phyloP scores from a whole-genome alignment of 30 jellyfish, hydroid and myxozoan genomes.

The Pseudorhiza aurosa region DNA sequence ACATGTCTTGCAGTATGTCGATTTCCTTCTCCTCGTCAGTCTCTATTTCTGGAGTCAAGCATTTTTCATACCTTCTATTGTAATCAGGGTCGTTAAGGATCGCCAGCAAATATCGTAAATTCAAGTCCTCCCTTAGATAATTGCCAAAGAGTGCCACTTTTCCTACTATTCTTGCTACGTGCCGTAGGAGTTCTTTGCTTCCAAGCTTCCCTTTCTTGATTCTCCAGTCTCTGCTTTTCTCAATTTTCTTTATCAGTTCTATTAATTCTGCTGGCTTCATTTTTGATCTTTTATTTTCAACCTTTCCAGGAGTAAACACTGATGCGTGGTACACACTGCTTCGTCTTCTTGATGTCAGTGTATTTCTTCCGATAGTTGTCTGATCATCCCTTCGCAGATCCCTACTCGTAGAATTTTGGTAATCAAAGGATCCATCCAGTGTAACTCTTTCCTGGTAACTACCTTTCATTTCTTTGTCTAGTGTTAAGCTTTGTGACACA shows the following conservation, averaged over 20 bases:
- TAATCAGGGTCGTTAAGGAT: constrained; percentile 44
- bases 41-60: constrained; percentile 53
- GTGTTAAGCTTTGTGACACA: not conserved
- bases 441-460: not conserved
- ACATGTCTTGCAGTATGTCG: constrained; percentile 23
- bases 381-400: too few relatives aligned
- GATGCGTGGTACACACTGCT: constrained; percentile 7
- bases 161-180: constrained; percentile 5
- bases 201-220: not conserved
- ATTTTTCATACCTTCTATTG: constrained; percentile 35
- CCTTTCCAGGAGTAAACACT: constrained; percentile 10
- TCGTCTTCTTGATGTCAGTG: not conserved
- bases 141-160: constrained; percentile 28
- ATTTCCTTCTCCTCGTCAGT: constrained; percentile 66
- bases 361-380: too few relatives aligned
- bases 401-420: not conserved
- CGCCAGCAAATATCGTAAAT: constrained; percentile 40
- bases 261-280: not conserved
- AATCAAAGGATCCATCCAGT: not conserved
- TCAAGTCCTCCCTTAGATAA: constrained; percentile 18
- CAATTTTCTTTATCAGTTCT: not conserved
- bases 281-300: not conserved
- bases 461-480: not conserved
- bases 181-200: not conserved
- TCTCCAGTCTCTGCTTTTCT: not conserved